Evolutionary conservation across 2,113 vertebrate species (phyloP), one percentile per base, ranked within the genome.

Genomic region (Dolichallabes microphthalmus): DNA sequence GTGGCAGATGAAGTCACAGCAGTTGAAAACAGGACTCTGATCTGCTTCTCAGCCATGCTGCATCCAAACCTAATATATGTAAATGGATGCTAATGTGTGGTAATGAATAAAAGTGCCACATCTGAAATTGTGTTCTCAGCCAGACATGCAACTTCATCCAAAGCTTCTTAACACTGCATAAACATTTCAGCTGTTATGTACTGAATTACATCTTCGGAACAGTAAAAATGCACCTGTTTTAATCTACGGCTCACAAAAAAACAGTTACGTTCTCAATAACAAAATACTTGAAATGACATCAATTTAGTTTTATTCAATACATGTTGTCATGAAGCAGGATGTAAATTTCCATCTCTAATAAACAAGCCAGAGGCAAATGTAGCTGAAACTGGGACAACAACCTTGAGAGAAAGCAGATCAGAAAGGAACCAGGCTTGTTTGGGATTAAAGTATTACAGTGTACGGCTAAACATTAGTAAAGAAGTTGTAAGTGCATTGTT

Each of bases 71-170:
- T 83, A 88, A 85, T 88, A 68, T 71, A 88, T 82, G 82, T 39
- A 87, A 87, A 87, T 85, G 22, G n/a, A 87, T 85, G 82, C 85
- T 88, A 88, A 88, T 88, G 85, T 60, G 35, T 82, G 83, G 45
- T 87, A 88, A 88, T 88, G 85, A 87, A 85, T 81, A 86, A 84
- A 86, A 85, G 80, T 30, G 73, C 79, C 78, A 86, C 82, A 39
- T 78, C 78, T 14, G 58, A 82, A 71, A 83, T 71, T 64, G 58
- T 86, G 83, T 73, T 64, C 76, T 82, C 55, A 86, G 68, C 22
- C 66, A 74, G 74, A 58, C 75, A 55, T 53, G 50, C 32, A 39
- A 83, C 77, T 80, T 86, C 52, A 86, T 88, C 50, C 75, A 73
- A 39, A 84, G 76, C 76, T 78, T 83, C 74, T 85, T 66, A 66